Conservation (phyloP, 2,113 vertebrate genomes). For the Tachysurus vachellii region DNA sequence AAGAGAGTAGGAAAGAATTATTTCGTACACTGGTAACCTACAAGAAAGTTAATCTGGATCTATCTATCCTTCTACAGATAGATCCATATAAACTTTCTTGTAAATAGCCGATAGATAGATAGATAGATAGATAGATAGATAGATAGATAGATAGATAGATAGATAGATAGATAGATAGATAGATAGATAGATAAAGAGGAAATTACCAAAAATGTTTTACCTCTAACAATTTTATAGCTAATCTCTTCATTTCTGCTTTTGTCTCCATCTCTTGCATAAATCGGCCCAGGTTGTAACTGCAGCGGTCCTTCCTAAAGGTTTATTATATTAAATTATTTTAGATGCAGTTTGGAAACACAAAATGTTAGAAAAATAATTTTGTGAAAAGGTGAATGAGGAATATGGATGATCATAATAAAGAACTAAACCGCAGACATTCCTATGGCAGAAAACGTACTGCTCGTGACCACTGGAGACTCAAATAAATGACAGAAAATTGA, state of each 20-base stretch:
- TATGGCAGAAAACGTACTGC: background rate
- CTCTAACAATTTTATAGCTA: constrained; percentile 78
- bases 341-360: background rate
- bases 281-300: constrained; percentile 75
- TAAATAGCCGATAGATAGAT: too few species aligned
- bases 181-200: background rate
- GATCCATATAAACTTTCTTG: too few species aligned
- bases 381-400: background rate
- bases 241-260: constrained; percentile 75
- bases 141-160: too few species aligned
- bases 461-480: background rate
- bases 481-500: background rate
- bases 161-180: background rate
- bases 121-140: too few species aligned
- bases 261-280: constrained; percentile 84
- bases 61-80: background rate
- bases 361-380: background rate
- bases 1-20: background rate
- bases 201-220: constrained; percentile 58
- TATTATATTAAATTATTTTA: background rate
- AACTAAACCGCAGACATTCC: background rate
- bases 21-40: background rate
- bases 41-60: background rate
- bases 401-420: background rate
- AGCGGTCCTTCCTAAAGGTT: constrained; percentile 68